Percentiles rank a stretch among this genome's conserved stretches.
Conservation (phyloP, 1,140 invertebrate species). For the Drosophila ogumai region DNA sequence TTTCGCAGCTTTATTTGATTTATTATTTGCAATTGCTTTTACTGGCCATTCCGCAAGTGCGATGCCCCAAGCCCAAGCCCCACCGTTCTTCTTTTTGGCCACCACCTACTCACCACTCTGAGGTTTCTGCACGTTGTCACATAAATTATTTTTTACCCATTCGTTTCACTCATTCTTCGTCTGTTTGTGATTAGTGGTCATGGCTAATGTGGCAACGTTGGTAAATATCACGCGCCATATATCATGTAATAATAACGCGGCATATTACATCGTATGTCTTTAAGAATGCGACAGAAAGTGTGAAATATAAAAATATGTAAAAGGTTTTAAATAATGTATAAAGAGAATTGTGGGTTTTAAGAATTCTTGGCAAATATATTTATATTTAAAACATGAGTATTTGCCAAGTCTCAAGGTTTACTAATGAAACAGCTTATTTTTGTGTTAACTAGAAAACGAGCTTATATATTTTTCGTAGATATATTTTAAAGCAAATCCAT, state of each 20-base stretch:
- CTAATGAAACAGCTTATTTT: too few relatives aligned
- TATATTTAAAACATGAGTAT: neutral
- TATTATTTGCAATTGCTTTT: constrained; percentile 60
- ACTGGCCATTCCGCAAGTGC: constrained; percentile 4
- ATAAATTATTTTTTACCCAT: constrained; percentile 60
- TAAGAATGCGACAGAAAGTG: constrained; percentile 5
- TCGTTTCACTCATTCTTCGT: neutral
- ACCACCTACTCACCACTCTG: neutral
- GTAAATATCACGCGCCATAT: constrained; percentile 68
- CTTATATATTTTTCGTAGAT: neutral
- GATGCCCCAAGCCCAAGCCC: neutral
- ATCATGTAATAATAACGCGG: constrained; percentile 49
- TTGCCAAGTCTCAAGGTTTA: neutral
- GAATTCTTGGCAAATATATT: neutral
- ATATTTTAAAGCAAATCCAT: neutral
- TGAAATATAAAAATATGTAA: constrained; percentile 1
- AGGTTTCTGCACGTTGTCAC: constrained; percentile 66
- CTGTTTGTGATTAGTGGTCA: constrained; percentile 63
- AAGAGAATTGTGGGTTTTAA: neutral
- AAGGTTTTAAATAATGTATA: neutral
- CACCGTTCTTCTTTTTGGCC: constrained; percentile 5
- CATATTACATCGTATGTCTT: constrained; percentile 11
- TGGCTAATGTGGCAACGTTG: constrained; percentile 61
- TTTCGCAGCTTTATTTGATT: constrained; percentile 73
- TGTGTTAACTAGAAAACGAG: neutral